phyloP scores from a whole-genome alignment of 2,888 invertebrate genomes.

The Trypoxylon attenuatum region DNA sequence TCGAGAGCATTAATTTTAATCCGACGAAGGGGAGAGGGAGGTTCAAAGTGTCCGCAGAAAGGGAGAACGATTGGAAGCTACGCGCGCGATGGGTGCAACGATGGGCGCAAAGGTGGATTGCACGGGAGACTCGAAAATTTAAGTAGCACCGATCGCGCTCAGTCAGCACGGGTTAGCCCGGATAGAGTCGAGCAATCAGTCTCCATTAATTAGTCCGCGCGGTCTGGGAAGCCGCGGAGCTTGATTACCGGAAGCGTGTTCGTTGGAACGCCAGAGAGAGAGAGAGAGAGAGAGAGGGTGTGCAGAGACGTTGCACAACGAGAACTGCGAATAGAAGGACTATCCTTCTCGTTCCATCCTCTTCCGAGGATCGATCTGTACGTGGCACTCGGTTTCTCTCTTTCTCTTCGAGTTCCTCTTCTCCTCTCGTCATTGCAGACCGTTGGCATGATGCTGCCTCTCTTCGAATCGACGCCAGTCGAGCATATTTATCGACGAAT shows the following conservation, averaged over 20 bases:
- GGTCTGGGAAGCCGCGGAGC: constrained; percentile 49
- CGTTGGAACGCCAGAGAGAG: too few species aligned
- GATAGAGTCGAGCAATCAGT: constrained; percentile 68
- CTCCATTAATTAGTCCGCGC: constrained; percentile 68
- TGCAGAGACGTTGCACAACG: constrained; percentile 37
- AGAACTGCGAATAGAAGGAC: constrained; percentile 24
- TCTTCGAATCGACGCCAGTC: constrained; percentile 1
- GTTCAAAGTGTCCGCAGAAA: constrained; percentile 28
- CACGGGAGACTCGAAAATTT: constrained; percentile 42
- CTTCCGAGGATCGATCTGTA: not conserved
- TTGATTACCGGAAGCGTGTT: constrained; percentile 59
- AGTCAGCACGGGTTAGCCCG: constrained; percentile 63
- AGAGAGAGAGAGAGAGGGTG: too few species aligned
- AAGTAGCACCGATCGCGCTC: constrained; percentile 48
- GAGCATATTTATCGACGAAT: constrained; percentile 31
- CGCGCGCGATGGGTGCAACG: not conserved
- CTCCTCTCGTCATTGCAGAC: not conserved
- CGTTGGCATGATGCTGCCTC: constrained; percentile 9
- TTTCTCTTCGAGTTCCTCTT: not conserved
- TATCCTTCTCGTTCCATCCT: not conserved
- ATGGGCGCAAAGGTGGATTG: constrained; percentile 10
- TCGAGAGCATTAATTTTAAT: constrained; percentile 44
- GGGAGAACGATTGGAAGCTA: constrained; percentile 24
- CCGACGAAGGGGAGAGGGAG: not conserved
- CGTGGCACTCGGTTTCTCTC: not conserved